Evolutionary conservation across 2,888 invertebrate genomes (phyloP).

Genomic region (Synergus gifuensis): DNA sequence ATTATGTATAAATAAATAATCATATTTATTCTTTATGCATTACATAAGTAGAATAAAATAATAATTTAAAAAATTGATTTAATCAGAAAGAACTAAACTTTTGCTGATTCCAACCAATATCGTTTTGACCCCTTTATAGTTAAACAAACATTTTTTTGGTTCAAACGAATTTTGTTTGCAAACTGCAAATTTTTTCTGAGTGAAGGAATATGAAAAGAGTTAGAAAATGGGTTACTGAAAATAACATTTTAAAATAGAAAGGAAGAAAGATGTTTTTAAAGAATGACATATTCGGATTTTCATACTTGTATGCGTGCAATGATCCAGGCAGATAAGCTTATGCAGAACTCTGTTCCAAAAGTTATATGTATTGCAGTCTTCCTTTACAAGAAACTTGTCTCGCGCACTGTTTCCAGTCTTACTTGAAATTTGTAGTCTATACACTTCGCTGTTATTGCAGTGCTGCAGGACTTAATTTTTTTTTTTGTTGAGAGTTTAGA

Average conservation of each 20-base stretch:
- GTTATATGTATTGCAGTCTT: constrained; percentile 11
- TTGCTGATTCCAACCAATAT: too few relatives aligned
- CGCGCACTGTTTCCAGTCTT: constrained; percentile 19
- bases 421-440: constrained; percentile 12
- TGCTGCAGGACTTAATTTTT: constrained; percentile 6
- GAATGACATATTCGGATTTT: background rate
- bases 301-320: constrained; percentile 5
- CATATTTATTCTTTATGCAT: too few relatives aligned
- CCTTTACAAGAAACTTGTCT: constrained; percentile 28
- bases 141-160: too few relatives aligned
- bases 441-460: constrained; percentile 8
- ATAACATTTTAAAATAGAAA: background rate
- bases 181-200: too few relatives aligned
- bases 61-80: background rate
- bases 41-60: background rate
- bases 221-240: background rate
- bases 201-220: background rate
- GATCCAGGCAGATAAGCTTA: constrained; percentile 16
- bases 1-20: background rate
- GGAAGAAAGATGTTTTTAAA: background rate
- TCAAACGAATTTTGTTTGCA: too few relatives aligned
- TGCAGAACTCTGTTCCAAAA: constrained; percentile 26
- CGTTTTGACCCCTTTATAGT: too few relatives aligned
- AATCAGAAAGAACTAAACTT: too few relatives aligned
- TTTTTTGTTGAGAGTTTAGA: background rate